phyloP scores from a whole-genome alignment of 2,113 vertebrate genomes.

The Catharus minimus region DNA sequence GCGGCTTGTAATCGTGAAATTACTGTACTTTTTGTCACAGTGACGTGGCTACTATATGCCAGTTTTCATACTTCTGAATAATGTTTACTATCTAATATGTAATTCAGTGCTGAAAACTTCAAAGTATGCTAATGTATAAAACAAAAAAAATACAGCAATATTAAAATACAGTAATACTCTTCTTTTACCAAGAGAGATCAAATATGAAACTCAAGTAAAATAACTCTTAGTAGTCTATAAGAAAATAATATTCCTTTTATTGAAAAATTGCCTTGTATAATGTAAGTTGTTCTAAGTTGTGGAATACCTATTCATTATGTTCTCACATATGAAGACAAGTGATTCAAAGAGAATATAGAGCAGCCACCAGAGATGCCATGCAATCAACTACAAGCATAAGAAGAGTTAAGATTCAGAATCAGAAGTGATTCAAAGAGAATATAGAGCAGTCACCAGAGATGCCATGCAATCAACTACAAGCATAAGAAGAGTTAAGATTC shows the following conservation, averaged over 20 bases:
- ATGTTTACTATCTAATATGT: not conserved
- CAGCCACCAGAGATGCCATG: not conserved
- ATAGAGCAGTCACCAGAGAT: not conserved
- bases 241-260: not conserved
- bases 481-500: not conserved
- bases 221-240: not conserved
- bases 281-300: not conserved
- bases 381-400: not conserved
- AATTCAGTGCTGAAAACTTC: not conserved
- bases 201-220: not conserved
- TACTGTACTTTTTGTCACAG: not conserved
- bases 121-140: not conserved
- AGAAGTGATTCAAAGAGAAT: not conserved
- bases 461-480: not conserved
- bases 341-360: not conserved
- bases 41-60: not conserved
- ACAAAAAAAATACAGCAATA: not conserved
- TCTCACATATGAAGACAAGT: not conserved
- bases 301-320: not conserved
- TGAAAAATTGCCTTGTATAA: not conserved
- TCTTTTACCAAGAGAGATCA: not conserved
- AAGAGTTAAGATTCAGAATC: not conserved
- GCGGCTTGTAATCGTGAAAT: too few species aligned
- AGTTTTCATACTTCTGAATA: not conserved
- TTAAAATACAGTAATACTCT: not conserved